Conservation (phyloP, 2,113 vertebrate genomes). For the Puffinus mauretanicus region DNA sequence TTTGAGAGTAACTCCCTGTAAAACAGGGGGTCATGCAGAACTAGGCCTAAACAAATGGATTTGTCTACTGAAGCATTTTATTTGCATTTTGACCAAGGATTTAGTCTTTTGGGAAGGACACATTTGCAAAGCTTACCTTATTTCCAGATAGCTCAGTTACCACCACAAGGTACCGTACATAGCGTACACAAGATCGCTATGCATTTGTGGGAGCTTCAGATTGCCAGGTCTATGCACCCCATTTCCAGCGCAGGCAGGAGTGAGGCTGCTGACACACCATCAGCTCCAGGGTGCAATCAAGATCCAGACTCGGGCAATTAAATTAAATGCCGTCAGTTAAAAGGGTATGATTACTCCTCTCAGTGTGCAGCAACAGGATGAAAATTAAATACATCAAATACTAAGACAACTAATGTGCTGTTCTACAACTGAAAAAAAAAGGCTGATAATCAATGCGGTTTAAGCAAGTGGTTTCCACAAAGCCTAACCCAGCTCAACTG, state of each 20-base stretch:
- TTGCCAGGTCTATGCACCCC: rapidly evolving
- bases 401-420: background rate
- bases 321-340: background rate
- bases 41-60: background rate
- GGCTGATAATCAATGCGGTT: background rate
- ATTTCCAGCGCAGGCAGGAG: background rate
- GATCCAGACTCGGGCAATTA: background rate
- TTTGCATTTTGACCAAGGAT: background rate
- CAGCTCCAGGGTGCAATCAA: rapidly evolving
- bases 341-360: background rate
- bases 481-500: background rate
- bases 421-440: background rate
- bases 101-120: background rate
- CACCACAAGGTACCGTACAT: background rate
- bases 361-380: background rate
- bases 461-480: background rate
- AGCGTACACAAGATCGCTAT: background rate
- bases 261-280: background rate
- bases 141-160: background rate
- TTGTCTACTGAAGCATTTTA: background rate
- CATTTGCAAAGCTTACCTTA: background rate
- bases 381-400: background rate
- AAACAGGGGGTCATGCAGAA: background rate
- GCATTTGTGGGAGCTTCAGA: background rate
- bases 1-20: background rate